Percentiles rank a stretch among this genome's conserved stretches.
These are phyloP conservation scores for Calonectris borealis DNA, from an alignment of 2,113 vertebrate species.

Conservation along the genomic window DNA sequence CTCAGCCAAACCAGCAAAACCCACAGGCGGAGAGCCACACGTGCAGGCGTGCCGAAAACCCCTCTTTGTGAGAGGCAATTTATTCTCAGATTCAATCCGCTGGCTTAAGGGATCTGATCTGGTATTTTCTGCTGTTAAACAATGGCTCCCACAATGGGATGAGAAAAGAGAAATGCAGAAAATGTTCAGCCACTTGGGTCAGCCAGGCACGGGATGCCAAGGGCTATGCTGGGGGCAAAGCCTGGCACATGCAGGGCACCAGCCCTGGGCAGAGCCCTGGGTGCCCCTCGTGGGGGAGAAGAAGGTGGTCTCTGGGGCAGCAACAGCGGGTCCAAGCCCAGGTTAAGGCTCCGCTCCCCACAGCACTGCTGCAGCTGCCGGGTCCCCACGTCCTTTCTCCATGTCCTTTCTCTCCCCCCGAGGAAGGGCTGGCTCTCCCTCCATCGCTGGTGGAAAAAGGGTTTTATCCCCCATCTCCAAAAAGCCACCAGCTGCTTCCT, in stretches of 20 bases:
- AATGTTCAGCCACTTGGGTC: neutral
- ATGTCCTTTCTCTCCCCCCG: neutral
- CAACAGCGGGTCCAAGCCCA: neutral
- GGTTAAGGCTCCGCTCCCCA: neutral
- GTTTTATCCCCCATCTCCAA: neutral
- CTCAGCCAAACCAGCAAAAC: neutral
- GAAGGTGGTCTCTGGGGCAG: neutral
- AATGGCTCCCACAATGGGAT: neutral
- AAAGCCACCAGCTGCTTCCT: neutral
- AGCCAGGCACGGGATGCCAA: neutral
- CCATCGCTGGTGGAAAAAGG: neutral
- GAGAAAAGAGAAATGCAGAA: neutral
- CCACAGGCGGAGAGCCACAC: neutral
- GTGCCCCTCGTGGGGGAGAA: neutral
- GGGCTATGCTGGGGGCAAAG: neutral
- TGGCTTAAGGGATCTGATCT: neutral
- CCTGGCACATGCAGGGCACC: too few relatives aligned
- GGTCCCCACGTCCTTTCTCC: neutral
- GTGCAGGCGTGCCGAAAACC: accelerated
- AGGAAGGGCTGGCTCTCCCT: neutral
- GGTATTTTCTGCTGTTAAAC: neutral
- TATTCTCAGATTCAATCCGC: neutral
- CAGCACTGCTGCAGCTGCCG: accelerated
- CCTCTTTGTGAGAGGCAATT: neutral
- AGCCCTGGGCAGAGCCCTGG: neutral